Evolutionary conservation across 2,888 invertebrate genomes (phyloP).

Genomic region (Leucozona laternaria): DNA sequence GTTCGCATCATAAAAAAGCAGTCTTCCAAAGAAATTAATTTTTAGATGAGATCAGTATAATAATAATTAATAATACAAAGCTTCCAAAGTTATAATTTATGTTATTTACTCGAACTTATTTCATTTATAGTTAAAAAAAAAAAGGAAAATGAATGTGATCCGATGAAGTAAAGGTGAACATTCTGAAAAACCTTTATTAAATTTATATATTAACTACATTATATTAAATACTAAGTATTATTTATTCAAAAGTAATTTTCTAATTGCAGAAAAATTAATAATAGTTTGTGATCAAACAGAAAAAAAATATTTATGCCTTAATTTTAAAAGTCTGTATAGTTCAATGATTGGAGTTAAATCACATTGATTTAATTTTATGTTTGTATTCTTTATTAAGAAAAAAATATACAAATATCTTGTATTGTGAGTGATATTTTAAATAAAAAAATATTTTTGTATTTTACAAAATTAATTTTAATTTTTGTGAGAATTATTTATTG

Average conservation of each 20-base stretch:
- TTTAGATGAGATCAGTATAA: not conserved
- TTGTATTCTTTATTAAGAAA: too few relatives aligned
- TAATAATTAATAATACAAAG: not conserved
- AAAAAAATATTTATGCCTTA: not conserved
- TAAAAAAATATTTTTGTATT: too few relatives aligned
- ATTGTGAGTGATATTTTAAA: too few relatives aligned
- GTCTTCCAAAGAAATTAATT: not conserved
- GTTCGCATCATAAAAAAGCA: too few relatives aligned
- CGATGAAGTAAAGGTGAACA: not conserved
- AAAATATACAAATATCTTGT: too few relatives aligned
- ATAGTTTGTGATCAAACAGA: not conserved
- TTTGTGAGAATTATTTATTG: too few relatives aligned
- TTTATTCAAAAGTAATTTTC: not conserved
- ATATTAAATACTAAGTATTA: not conserved
- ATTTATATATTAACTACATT: not conserved
- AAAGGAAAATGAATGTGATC: not conserved
- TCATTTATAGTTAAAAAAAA: not conserved
- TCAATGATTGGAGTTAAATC: too few relatives aligned
- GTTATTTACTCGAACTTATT: not conserved
- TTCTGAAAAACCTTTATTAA: not conserved
- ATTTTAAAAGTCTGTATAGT: too few relatives aligned
- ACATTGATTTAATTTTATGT: too few relatives aligned
- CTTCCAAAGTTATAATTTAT: not conserved
- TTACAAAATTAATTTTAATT: too few relatives aligned
- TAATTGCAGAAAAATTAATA: too few relatives aligned